Evolutionary conservation across 2,888 invertebrate species (phyloP).

Genomic region (Sinhomidia bicolor): DNA sequence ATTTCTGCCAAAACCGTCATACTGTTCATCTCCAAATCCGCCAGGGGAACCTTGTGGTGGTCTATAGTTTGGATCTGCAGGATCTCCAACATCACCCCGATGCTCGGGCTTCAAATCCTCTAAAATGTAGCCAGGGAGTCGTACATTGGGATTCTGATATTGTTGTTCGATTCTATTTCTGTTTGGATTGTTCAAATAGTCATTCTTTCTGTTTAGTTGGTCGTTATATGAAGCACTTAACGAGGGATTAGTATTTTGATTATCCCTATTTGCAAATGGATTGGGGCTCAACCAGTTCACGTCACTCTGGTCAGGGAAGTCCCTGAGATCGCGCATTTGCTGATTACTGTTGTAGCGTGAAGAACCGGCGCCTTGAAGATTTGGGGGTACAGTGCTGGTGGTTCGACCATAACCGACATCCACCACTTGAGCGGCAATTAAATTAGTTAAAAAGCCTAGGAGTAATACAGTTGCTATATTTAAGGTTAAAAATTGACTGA

Average conservation of each 20-base stretch:
- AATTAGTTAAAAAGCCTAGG: not conserved
- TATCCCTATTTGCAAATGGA: conserved; percentile 68
- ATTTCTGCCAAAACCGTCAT: conserved; percentile 66
- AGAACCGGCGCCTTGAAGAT: not conserved
- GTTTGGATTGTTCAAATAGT: conserved; percentile 39
- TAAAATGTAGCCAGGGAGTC: conserved; percentile 60
- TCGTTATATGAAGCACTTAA: conserved; percentile 1
- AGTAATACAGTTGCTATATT: not conserved
- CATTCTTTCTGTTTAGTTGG: not conserved
- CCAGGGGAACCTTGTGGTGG: not conserved
- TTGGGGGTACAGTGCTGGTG: conserved; percentile 49
- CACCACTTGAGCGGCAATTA: conserved; percentile 57
- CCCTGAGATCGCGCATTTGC: conserved; percentile 69
- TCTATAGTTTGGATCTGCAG: conserved; percentile 33
- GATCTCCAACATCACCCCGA: conserved; percentile 58
- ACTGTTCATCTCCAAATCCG: conserved; percentile 54
- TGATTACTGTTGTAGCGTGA: conserved; percentile 47
- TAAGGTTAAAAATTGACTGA: conserved; percentile 36
- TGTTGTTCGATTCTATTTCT: conserved; percentile 53
- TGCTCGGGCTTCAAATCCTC: conserved; percentile 62
- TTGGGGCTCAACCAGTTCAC: conserved; percentile 76
- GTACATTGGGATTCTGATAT: conserved; percentile 65
- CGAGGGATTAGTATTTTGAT: not conserved
- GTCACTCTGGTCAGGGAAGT: conserved; percentile 68
- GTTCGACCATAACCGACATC: conserved; percentile 54